Evolutionary conservation across 35 echinoderm and acorn worm species (phyloP), one percentile per base, ranked within the genome.

Genomic region (Apostichopus californicus): DNA sequence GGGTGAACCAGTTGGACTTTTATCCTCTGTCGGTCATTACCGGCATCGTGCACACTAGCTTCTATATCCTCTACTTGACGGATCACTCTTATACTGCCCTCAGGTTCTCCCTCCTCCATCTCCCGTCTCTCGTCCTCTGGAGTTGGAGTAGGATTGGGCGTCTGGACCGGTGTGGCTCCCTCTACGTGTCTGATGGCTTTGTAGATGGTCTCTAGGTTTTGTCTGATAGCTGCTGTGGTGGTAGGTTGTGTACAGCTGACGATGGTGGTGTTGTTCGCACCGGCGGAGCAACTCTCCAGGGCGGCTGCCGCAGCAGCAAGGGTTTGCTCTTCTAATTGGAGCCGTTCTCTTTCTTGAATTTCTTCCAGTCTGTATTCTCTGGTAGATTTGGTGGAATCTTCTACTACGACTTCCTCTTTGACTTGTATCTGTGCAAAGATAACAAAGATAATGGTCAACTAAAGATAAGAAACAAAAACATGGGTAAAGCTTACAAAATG

Each of bases 181-280:
- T 99, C 97, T 71, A 99, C 72, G 72, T 99, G 97, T 26, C 93
- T 91, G 71, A 99, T 99, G 52, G 97, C 97, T 92, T 99, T 94
- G 22, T 95, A 94, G 53, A 99, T 99, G 54, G 97, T 96, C 28
- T 99, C 95, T 80, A 99, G 92, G 78, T 99, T 99, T 82, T 95
- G 95, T 71, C 95, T 64, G 22, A 95, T 94, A 7, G 95, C 95
- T 14, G 93, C 92, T 17, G 91, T 89, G 28, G 95, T 95, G 21
- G 94, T 97, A 24, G 89, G 57, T 60, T 85, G 81, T 6, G 95
- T 83, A 34, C 87, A 70, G 66, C 86, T 93, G 88, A 90, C 83
- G 80, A 90, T 93, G 72, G 90, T 90, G 82, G 95, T 54, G 80
- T 94, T 28, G 60, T 73, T 59, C 22, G 63, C 25, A 46, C 84